These are phyloP conservation scores for Zaprionus vittiger DNA, from an alignment of 1,140 invertebrate species.

Conservation along the genomic window DNA sequence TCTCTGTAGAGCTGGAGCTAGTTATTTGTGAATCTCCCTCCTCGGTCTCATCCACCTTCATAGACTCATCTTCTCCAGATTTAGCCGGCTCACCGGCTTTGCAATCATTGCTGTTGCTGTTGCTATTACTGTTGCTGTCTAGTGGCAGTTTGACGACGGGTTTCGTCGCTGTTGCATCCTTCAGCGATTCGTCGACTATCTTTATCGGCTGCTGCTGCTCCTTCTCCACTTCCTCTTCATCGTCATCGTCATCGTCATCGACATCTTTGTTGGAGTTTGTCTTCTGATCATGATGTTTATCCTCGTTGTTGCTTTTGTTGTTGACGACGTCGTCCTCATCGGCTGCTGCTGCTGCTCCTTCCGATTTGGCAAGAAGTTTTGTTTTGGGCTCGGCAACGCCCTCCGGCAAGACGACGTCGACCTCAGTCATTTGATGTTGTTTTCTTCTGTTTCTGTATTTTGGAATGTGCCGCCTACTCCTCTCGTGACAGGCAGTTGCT, in stretches of 20 bases:
- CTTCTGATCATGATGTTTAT: slow-evolving; percentile 30
- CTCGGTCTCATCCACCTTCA: slow-evolving; percentile 58
- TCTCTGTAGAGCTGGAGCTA: slow-evolving; percentile 63
- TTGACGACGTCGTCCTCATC: slow-evolving; percentile 21
- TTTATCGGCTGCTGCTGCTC: background rate
- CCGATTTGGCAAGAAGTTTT: slow-evolving; percentile 65
- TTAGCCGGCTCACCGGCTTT: slow-evolving; percentile 21
- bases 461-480: slow-evolving; percentile 66
- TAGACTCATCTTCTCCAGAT: slow-evolving; percentile 13
- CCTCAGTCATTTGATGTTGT: slow-evolving; percentile 81
- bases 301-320: slow-evolving; percentile 25
- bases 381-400: slow-evolving; percentile 75
- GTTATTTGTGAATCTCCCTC: slow-evolving; percentile 77
- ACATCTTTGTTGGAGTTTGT: slow-evolving; percentile 26
- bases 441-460: slow-evolving; percentile 39
- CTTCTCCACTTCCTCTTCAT: background rate
- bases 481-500: slow-evolving; percentile 25
- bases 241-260: background rate
- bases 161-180: slow-evolving; percentile 2
- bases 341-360: slow-evolving; percentile 28
- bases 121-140: slow-evolving; percentile 27
- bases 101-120: slow-evolving; percentile 21
- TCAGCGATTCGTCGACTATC: background rate
- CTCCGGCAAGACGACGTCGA: slow-evolving; percentile 82
- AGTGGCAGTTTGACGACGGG: slow-evolving; percentile 19